Conservation (phyloP, 2,888 invertebrate species). For the Panzeria rudis region DNA sequence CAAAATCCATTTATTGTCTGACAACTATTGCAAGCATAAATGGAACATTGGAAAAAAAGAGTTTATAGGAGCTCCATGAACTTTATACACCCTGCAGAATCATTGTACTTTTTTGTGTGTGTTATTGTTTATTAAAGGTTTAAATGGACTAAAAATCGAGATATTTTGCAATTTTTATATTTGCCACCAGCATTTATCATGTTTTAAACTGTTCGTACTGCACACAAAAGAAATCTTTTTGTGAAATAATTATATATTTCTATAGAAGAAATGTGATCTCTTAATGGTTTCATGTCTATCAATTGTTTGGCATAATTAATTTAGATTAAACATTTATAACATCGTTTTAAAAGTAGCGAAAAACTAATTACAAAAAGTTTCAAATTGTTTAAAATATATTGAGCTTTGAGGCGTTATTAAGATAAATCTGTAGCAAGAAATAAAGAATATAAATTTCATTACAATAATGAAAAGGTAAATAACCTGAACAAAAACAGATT, state of each 20-base stretch:
- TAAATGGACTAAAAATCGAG: too few relatives aligned
- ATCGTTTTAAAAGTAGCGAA: background rate
- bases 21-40: too few relatives aligned
- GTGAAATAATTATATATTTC: background rate
- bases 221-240: background rate
- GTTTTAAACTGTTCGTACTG: background rate
- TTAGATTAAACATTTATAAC: slow-evolving; percentile 43
- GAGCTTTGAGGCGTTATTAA: slow-evolving; percentile 3
- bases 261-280: background rate
- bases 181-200: too few relatives aligned
- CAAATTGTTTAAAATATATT: slow-evolving; percentile 48
- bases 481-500: slow-evolving; percentile 46
- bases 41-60: too few relatives aligned
- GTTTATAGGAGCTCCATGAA: too few relatives aligned
- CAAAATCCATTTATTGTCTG: background rate
- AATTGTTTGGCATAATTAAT: slow-evolving; percentile 62
- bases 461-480: slow-evolving; percentile 48
- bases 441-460: slow-evolving; percentile 5
- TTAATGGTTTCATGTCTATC: slow-evolving; percentile 35
- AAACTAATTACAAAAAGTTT: background rate
- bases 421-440: slow-evolving; percentile 13
- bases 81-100: too few relatives aligned
- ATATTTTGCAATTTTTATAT: too few relatives aligned
- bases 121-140: too few relatives aligned
- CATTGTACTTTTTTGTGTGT: too few relatives aligned